Conservation (phyloP, 2,797 vertebrate species). For the Sarcophilus harrisii region DNA sequence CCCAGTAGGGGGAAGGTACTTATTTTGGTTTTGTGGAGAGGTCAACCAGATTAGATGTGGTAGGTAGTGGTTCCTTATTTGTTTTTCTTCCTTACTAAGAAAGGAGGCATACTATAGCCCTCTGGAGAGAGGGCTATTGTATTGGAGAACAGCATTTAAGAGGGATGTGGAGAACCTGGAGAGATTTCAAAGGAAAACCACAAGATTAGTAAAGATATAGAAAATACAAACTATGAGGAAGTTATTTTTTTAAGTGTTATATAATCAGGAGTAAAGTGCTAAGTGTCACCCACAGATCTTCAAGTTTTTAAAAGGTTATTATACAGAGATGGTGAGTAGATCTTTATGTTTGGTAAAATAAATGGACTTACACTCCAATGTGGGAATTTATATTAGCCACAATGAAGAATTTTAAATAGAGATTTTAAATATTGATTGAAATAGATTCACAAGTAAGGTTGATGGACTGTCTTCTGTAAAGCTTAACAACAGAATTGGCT, state of each 20-base stretch:
- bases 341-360: constrained; percentile 59
- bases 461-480: not conserved
- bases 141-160: constrained; percentile 42
- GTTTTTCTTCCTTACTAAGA: constrained; percentile 14
- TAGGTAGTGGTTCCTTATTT: constrained; percentile 18
- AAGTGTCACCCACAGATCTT: constrained; percentile 34
- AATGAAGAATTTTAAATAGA: constrained; percentile 2
- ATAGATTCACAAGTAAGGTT: not conserved
- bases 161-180: constrained; percentile 55
- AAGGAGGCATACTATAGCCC: no score
- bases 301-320: constrained; percentile 52
- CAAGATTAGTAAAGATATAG: constrained; percentile 54
- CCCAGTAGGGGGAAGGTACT: not conserved
- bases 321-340: constrained; percentile 26
- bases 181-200: constrained; percentile 59
- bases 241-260: not conserved
- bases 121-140: constrained; percentile 30
- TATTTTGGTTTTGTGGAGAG: not conserved
- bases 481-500: constrained; percentile 22
- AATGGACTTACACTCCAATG: not conserved
- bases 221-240: constrained; percentile 46
- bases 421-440: not conserved
- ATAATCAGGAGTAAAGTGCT: constrained; percentile 40
- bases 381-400: not conserved
- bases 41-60: constrained; percentile 17